Conservation (phyloP, 92 coral and sea anemone genomes). For the Phenganax subtilis region DNA sequence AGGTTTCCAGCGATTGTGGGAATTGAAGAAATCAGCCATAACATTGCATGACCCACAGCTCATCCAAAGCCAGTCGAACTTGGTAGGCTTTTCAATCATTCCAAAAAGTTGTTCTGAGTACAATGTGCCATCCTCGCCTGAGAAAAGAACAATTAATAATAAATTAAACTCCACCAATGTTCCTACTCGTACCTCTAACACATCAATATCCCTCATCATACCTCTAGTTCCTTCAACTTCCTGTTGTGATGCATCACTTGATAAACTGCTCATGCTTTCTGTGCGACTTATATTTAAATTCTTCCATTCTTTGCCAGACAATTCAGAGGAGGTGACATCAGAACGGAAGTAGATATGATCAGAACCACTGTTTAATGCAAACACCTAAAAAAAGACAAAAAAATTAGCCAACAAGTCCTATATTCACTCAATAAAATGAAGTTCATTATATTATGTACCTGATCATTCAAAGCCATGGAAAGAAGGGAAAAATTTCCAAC, state of each 20-base stretch:
- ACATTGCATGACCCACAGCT: constrained; percentile 83
- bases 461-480: constrained; percentile 84
- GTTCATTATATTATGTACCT: constrained; percentile 46
- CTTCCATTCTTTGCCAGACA: constrained; percentile 89
- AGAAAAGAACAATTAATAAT: neutral
- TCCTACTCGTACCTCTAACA: too few species aligned
- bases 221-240: constrained; percentile 8
- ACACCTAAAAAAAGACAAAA: constrained; percentile 58
- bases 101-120: constrained; percentile 26
- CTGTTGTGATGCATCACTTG: constrained; percentile 14
- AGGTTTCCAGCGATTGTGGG: constrained; percentile 47
- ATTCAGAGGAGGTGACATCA: constrained; percentile 77
- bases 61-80: constrained; percentile 63
- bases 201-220: too few species aligned
- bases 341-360: constrained; percentile 92
- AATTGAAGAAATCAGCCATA: constrained; percentile 66
- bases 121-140: constrained; percentile 26
- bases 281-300: constrained; percentile 40
- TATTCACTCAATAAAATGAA: neutral
- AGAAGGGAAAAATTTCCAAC: constrained; percentile 80
- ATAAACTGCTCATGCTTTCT: constrained; percentile 13
- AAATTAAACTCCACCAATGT: neutral
- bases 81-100: neutral
- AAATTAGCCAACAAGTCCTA: neutral
- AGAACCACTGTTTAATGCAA: constrained; percentile 79